Percentiles rank a stretch among this genome's conserved stretches.
These are phyloP conservation scores for Myotis daubentonii DNA, from an alignment of 2,797 vertebrate species.

Conservation along the genomic window DNA sequence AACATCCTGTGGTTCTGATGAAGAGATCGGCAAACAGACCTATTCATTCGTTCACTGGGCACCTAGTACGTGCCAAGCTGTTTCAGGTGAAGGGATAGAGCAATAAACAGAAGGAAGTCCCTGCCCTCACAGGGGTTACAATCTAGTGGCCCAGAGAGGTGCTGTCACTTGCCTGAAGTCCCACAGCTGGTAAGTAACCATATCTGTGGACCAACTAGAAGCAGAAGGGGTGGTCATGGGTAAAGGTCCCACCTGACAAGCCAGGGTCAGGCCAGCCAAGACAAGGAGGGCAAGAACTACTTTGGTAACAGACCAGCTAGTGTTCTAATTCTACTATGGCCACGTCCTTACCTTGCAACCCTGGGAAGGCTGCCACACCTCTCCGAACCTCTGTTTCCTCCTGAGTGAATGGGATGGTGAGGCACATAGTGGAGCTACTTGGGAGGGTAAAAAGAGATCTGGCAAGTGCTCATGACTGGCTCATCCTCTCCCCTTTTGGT, in stretches of 20 bases:
- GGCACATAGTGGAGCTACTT: neutral
- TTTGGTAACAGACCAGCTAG: neutral
- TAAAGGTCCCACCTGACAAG: neutral
- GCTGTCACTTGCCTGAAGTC: neutral
- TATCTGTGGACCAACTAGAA: neutral
- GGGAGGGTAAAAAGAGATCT: neutral
- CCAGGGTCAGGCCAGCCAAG: neutral
- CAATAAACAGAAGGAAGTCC: neutral
- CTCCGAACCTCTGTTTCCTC: neutral
- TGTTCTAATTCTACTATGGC: neutral
- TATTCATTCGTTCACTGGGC: neutral
- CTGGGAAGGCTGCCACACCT: neutral
- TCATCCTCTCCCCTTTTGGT: neutral
- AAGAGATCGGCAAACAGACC: neutral
- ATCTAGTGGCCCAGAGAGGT: neutral
- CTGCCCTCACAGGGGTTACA: neutral
- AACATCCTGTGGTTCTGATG: neutral
- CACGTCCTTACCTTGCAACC: neutral
- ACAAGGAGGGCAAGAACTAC: neutral
- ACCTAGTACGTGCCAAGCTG: neutral
- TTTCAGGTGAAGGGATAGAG: neutral
- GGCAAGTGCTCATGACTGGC: neutral
- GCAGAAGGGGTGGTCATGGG: neutral
- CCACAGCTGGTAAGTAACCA: neutral
- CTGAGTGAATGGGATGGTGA: neutral